Evolutionary conservation across 2,797 vertebrate genomes (phyloP).

Genomic region (Sarcophilus harrisii): DNA sequence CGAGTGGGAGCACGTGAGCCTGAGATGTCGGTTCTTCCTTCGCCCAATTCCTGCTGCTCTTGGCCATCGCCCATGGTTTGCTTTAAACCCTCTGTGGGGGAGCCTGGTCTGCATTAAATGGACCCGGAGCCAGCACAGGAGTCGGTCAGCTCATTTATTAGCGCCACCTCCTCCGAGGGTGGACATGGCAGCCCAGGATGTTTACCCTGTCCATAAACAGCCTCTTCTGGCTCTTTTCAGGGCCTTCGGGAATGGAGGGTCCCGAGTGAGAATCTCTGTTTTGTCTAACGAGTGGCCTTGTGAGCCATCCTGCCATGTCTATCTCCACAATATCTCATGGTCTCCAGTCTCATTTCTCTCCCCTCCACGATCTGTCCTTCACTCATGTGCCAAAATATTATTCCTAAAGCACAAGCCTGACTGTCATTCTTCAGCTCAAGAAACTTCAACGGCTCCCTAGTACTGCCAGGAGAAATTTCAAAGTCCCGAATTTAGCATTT

Average conservation of each 20-base stretch:
- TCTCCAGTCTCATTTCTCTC: neutral
- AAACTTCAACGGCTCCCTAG: neutral
- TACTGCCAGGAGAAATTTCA: fast-evolving
- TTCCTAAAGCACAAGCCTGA: too few relatives aligned
- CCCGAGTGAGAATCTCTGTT: neutral
- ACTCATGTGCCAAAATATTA: neutral
- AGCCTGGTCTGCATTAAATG: neutral
- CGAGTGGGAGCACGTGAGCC: neutral
- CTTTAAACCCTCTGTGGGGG: neutral
- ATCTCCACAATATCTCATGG: neutral
- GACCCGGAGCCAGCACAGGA: neutral
- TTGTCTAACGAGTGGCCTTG: neutral
- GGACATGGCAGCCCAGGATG: neutral
- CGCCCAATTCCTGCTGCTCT: neutral
- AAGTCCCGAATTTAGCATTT: neutral
- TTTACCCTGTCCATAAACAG: neutral
- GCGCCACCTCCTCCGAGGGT: neutral
- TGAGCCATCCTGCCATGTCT: too few relatives aligned
- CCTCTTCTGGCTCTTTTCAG: neutral
- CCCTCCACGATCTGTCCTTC: neutral
- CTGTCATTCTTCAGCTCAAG: too few relatives aligned
- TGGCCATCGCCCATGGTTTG: neutral
- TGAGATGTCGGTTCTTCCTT: neutral
- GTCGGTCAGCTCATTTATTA: neutral
- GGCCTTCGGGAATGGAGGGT: neutral